phyloP scores from a whole-genome alignment of 2,797 vertebrate genomes.

The Octomys mimax region DNA sequence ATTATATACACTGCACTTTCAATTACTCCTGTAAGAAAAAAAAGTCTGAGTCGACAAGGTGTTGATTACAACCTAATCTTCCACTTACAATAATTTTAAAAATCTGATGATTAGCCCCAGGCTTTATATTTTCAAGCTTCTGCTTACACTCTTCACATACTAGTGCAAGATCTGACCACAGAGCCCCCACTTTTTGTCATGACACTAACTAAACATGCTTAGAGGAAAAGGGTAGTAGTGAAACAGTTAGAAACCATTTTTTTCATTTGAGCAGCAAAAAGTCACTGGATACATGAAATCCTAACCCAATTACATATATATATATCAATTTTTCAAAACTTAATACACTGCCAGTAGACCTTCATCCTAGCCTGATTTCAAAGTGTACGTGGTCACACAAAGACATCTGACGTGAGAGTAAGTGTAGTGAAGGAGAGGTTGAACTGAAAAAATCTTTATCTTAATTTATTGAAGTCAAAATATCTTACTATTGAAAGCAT shows the following conservation, averaged over 20 bases:
- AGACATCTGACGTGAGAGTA: background rate
- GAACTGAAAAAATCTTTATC: background rate
- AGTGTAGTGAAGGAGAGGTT: background rate
- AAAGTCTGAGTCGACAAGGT: constrained; percentile 31
- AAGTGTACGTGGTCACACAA: background rate
- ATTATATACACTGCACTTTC: background rate
- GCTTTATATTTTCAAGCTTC: background rate
- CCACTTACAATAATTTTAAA: background rate
- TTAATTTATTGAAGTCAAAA: background rate
- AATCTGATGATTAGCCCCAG: background rate
- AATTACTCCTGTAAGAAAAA: constrained; percentile 14
- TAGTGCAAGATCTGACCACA: background rate
- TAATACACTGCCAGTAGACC: background rate
- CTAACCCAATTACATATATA: background rate
- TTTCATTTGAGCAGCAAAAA: background rate
- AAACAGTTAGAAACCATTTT: background rate
- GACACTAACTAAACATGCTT: background rate
- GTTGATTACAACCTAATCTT: background rate
- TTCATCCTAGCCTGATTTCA: background rate
- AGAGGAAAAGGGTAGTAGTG: background rate
- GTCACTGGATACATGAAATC: background rate
- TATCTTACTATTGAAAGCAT: background rate
- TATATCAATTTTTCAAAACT: background rate
- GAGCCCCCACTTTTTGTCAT: background rate
- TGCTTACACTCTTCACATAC: background rate